Percentiles rank a stretch among this genome's conserved stretches.
Evolutionary conservation across 2,888 invertebrate genomes (phyloP).

Genomic region (Drosophila rubida): DNA sequence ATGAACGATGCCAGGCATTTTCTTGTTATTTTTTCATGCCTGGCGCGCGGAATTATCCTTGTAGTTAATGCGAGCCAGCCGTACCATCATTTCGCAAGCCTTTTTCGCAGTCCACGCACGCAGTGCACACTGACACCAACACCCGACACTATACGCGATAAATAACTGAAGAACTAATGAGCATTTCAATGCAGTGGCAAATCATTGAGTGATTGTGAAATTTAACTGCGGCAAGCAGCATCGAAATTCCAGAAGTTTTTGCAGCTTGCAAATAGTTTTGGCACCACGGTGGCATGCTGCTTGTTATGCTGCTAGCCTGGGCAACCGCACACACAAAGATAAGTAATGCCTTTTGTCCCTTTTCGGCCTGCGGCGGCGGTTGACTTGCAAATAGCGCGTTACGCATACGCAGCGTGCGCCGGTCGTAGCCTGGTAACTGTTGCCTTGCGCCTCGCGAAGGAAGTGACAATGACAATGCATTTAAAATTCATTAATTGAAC

Average conservation of each 20-base stretch:
- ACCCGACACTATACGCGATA: too few species aligned
- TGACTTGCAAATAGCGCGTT: conserved; percentile 68
- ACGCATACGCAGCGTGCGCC: conserved; percentile 65
- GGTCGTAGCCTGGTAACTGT: conserved; percentile 15
- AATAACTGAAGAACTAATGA: too few species aligned
- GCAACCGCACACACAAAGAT: conserved; percentile 48
- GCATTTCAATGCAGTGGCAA: too few species aligned
- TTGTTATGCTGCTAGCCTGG: conserved; percentile 24
- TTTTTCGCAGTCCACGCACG: conserved; percentile 54
- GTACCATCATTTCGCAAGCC: conserved; percentile 51
- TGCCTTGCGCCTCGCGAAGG: conserved; percentile 2
- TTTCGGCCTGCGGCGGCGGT: conserved; percentile 47
- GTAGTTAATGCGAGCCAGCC: conserved; percentile 68
- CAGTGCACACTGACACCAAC: conserved; percentile 50
- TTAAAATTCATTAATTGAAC: conserved; percentile 77
- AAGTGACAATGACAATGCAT: conserved; percentile 69
- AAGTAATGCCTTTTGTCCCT: conserved; percentile 62
- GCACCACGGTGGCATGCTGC: conserved; percentile 26
- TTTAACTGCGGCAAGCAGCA: too few species aligned
- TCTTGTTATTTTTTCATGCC: conserved; percentile 73
- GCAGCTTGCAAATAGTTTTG: not conserved
- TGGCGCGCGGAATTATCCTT: conserved; percentile 66
- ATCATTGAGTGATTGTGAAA: too few species aligned
- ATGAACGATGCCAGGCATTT: conserved; percentile 76
- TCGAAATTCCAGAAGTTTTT: too few species aligned